Conservation (phyloP, 2,888 invertebrate genomes). For the Holacanthella duospinosa region DNA sequence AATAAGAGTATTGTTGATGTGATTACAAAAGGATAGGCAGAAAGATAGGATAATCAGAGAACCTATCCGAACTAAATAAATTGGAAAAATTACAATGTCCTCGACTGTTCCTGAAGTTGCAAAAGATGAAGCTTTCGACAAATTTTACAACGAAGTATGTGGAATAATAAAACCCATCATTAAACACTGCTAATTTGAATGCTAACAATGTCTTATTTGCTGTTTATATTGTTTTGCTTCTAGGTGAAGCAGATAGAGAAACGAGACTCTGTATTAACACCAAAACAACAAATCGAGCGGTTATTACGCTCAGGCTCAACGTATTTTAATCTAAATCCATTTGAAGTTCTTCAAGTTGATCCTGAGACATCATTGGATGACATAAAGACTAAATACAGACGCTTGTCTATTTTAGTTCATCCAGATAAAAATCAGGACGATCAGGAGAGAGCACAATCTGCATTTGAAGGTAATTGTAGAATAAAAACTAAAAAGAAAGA, state of each 20-base stretch:
- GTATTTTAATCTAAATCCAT: slow-evolving; percentile 97
- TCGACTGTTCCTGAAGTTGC: too few relatives aligned
- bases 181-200: not conserved
- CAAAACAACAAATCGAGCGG: slow-evolving; percentile 93
- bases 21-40: too few relatives aligned
- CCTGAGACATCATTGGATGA: slow-evolving; percentile 80
- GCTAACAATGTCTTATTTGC: too few relatives aligned
- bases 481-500: too few relatives aligned
- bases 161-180: not conserved
- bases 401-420: slow-evolving; percentile 94
- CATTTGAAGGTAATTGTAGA: slow-evolving; percentile 62
- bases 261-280: slow-evolving; percentile 89
- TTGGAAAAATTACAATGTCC: too few relatives aligned
- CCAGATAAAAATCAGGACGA: slow-evolving; percentile 99
- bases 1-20: too few relatives aligned
- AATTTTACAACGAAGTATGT: slow-evolving; percentile 70
- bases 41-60: too few relatives aligned
- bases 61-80: too few relatives aligned
- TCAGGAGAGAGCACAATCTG: slow-evolving; percentile 81
- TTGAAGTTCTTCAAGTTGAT: slow-evolving; percentile 82
- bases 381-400: slow-evolving; percentile 90
- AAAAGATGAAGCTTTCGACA: slow-evolving; percentile 63
- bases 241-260: slow-evolving; percentile 98
- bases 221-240: slow-evolving; percentile 13
- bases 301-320: slow-evolving; percentile 91